Base-by-base conservation (phyloP, 2,113 vertebrate species). In the Equus quagga region DNA sequence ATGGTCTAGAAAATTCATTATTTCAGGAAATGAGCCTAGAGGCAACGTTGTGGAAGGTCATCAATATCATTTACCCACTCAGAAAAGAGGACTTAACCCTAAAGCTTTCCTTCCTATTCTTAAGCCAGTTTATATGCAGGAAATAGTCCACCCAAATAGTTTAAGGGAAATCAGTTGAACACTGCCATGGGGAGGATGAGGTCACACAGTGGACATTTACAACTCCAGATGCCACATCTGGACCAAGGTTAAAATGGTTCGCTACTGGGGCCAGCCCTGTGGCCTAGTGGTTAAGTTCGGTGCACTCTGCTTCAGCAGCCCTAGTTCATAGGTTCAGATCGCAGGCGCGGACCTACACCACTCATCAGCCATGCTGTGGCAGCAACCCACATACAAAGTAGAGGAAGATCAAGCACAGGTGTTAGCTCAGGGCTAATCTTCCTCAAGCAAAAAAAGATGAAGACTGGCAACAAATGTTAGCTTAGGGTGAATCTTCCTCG, bases 51-150 rank as follows among this genome's bases (percentile, higher is more conserved):
- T 69, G 17, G 65, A 69, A 69, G 49, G 49, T 73, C n/a, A 80
- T 23, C 46, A 82, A 67, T 26, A 85, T 33, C 26, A 64, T 84
- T 46, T 41, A 88, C 18, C 76, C 33, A 69, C 41, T 60, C 28
- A 15, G 24, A 83, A 67, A 65, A 36, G 24, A 41, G 33, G 23
- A 67, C 69, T 84, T 81, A 91, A 54, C 49, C 21, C 49, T 64
- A 94, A 54, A 65, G 54, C 49, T 84, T 91, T 80, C 62, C 62
- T 91, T 93, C 33, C n/a, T 87, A 46, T 80, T 79, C 51, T 51
- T 62, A 83, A 87, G 56, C 64, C n/a, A 88, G 56, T 93, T 95
- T 96, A 78, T 60, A 95, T 18, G 36, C 89, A 84, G 72, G 23
- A 90, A 41, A 41, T 41, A 41, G 36, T 41, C 36, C 3, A 41